Base-by-base conservation (phyloP, 2,113 vertebrate genomes). In the Sula dactylatra region DNA sequence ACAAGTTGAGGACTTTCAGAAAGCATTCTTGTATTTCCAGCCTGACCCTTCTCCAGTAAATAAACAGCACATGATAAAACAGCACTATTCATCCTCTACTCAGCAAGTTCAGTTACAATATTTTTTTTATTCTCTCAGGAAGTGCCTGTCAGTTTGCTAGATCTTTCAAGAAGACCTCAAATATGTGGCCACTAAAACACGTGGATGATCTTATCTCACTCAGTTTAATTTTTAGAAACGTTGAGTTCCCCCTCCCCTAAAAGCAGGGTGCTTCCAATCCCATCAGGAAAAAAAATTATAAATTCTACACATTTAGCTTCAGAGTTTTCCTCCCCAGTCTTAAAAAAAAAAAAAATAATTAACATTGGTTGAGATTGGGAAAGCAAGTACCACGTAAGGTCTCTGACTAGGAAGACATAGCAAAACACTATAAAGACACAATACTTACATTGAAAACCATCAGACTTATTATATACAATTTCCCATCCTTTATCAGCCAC, bases 401-500 rank as follows among this genome's bases (percentile, higher is more conserved):
- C 24, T n/a, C 38, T 40, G 36, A 65, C 36, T n/a, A 82, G 65
- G 27, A 73, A 58, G 15, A 73, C 27, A 71, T 4, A 70, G 16
- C 34, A 94, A 71, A 94, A 22, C 22, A 12, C 5, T 9, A 18
- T 22, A 56, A 52, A 71, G 49, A 64, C 91, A 90, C 54, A 84
- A 94, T 96, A 99, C 99, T 93, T 97, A 99, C 99, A 31, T 70
- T 98, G 97, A 93, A 99, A 98, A 58, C 65, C 47, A 18, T 97
- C 98, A 3, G 97, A 99, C 86, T 98, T 98, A 80, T 99, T 99
- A 79, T 94, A 98, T 55, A 99, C 90, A 78, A 99, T 97, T 73
- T 99, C 98, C 99, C 99, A 99, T 86, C 99, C 99, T 96, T 99
- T 95, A 31, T 98, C 98, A 76, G 99, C 99, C 90, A 99, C 98